Base-by-base conservation (phyloP, 2,113 vertebrate genomes). In the Fregetta grallaria region DNA sequence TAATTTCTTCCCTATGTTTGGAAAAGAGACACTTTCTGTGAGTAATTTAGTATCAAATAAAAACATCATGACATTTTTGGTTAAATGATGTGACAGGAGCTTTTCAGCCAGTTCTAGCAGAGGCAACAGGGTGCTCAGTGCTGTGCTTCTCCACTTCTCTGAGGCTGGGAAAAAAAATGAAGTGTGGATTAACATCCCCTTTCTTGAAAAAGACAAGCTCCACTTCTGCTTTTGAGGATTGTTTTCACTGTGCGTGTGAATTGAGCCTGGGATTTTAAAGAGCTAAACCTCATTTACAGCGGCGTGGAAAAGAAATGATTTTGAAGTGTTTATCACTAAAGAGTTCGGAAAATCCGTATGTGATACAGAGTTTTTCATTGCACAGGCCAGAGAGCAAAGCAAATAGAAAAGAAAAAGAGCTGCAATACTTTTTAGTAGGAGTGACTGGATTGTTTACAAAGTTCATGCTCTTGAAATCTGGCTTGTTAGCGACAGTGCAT, bases 381-480 rank as follows among this genome's bases (percentile, higher is more conserved):
- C 68, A 66, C 29, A 52, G 38, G 49, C 6, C 23, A 78, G 86
- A 95, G 38, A 18, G 52, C 75, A 97, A 75, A 93, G 73, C 56
- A 94, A 92, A 94, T 11, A 91, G 32, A 49, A 50, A 82, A 80
- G 36, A 76, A 55, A 81, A 88, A 90, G 30, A 56, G 40, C 65
- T 67, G 38, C 52, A 83, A 67, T 71, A 36, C 9, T 40, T 84
- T 73, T 88, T 53, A 79, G 58, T 75, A 13, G 44, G 55, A 94
- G 67, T 32, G 45, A 91, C 29, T 63, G 47, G 65, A 71, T 95
- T 84, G 91, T 87, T 93, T 92, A 68, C 58, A 32, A 61, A 92
- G 86, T 75, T 93, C 32, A 11, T n/a, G 92, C 73, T 81, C 82
- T 93, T 71, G 78, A 92, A 83, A 66, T 70, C 75, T 89, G 75